Evolutionary conservation across 1,140 invertebrate genomes (phyloP).

Genomic region (Branchinecta lindahli): DNA sequence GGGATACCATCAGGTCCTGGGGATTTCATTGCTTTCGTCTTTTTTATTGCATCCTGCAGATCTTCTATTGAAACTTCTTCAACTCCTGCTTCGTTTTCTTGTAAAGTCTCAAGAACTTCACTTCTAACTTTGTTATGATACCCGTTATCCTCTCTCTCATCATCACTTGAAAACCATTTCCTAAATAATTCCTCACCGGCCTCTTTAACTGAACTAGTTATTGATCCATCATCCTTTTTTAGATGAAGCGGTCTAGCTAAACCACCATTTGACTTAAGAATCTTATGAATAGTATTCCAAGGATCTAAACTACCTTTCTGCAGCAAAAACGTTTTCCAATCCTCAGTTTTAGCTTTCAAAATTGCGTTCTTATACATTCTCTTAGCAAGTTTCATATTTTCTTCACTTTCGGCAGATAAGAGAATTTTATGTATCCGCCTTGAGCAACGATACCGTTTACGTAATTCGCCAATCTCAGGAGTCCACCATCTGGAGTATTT

Average conservation of each 20-base stretch:
- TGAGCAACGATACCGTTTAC: not conserved
- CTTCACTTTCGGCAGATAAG: not conserved
- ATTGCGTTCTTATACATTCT: not conserved
- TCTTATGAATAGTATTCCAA: not conserved
- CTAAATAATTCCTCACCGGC: not conserved
- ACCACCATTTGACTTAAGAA: not conserved
- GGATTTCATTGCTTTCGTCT: too few species aligned
- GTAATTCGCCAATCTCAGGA: not conserved
- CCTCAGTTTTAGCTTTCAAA: too few species aligned
- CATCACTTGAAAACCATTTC: not conserved
- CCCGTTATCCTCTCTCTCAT: not conserved
- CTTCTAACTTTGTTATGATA: not conserved
- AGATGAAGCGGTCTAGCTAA: not conserved
- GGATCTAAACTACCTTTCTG: not conserved
- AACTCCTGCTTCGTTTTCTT: too few species aligned
- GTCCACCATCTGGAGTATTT: constrained; percentile 3
- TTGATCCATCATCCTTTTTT: not conserved
- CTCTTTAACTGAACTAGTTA: not conserved
- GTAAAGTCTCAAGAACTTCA: too few species aligned
- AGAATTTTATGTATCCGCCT: not conserved
- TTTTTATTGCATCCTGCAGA: too few species aligned
- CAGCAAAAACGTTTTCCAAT: not conserved
- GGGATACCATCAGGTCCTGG: too few species aligned
- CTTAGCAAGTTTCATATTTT: constrained; percentile 1
- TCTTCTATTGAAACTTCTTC: too few species aligned